Evolutionary conservation across 2,888 invertebrate species (phyloP).

Genomic region (Trypoxylon attenuatum): DNA sequence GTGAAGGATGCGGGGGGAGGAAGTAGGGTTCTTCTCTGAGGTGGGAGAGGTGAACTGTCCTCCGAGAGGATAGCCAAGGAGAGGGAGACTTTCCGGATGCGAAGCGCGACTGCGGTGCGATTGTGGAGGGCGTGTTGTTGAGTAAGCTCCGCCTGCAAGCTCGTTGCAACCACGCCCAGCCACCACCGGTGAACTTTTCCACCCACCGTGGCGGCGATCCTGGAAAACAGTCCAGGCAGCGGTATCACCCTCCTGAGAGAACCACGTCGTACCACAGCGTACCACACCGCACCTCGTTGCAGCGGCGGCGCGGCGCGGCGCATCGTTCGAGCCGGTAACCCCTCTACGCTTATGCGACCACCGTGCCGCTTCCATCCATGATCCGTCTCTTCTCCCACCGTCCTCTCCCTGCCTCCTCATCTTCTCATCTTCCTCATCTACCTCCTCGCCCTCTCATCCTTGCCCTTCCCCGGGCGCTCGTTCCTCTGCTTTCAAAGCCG

Average conservation of each 20-base stretch:
- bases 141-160: constrained; percentile 71
- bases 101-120: constrained; percentile 35
- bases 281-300: too few species aligned
- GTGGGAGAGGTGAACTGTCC: constrained; percentile 22
- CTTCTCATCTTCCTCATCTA: not conserved
- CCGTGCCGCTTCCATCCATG: constrained; percentile 46
- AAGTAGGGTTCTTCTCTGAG: not conserved
- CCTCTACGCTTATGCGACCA: constrained; percentile 35
- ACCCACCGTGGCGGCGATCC: constrained; percentile 41
- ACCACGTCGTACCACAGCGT: not conserved
- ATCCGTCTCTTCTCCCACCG: constrained; percentile 26
- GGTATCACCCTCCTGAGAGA: constrained; percentile 33
- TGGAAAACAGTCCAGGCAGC: constrained; percentile 49
- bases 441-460: not conserved
- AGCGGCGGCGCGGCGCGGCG: too few species aligned
- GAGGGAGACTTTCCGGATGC: constrained; percentile 25
- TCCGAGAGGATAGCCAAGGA: constrained; percentile 4
- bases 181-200: constrained; percentile 43
- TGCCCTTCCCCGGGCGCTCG: constrained; percentile 1
- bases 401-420: not conserved
- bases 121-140: constrained; percentile 60
- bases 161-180: constrained; percentile 63
- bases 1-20: constrained; percentile 7
- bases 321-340: constrained; percentile 44
- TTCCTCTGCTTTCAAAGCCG: not conserved